These are phyloP conservation scores for Tachina grossa DNA, from an alignment of 2,888 invertebrate species.

Conservation along the genomic window DNA sequence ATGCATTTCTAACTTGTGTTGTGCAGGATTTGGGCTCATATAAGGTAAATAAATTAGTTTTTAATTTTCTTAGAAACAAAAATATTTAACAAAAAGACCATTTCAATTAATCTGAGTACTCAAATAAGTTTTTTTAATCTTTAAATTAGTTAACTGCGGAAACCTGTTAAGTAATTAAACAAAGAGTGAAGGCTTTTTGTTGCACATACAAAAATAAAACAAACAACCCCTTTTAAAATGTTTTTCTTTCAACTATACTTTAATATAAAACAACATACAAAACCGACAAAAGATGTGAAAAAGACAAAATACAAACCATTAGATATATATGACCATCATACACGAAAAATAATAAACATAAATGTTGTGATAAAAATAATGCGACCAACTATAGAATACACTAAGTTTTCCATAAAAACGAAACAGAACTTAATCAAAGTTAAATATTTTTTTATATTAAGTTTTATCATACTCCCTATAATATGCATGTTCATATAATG, in stretches of 20 bases:
- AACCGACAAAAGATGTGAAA: conserved; percentile 3
- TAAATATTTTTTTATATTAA: too few species aligned
- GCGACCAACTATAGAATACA: conserved; percentile 37
- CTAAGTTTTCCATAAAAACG: too few species aligned
- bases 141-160: conserved; percentile 44
- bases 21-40: conserved; percentile 88
- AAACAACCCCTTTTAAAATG: conserved; percentile 3
- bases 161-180: conserved; percentile 68
- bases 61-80: neutral
- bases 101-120: conserved; percentile 72
- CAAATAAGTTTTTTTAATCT: conserved; percentile 66
- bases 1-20: conserved; percentile 87
- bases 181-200: conserved; percentile 52
- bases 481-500: too few species aligned
- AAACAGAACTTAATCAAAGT: too few species aligned
- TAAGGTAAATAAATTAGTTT: conserved; percentile 84
- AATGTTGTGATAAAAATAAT: conserved; percentile 32
- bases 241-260: conserved; percentile 1
- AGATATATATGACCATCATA: conserved; percentile 40
- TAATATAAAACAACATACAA: conserved; percentile 25
- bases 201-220: neutral
- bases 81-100: neutral
- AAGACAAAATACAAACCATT: conserved; percentile 36
- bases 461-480: too few species aligned
- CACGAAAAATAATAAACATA: neutral